Base-by-base conservation (phyloP, 2,888 invertebrate genomes). In the Latheticus oryzae region DNA sequence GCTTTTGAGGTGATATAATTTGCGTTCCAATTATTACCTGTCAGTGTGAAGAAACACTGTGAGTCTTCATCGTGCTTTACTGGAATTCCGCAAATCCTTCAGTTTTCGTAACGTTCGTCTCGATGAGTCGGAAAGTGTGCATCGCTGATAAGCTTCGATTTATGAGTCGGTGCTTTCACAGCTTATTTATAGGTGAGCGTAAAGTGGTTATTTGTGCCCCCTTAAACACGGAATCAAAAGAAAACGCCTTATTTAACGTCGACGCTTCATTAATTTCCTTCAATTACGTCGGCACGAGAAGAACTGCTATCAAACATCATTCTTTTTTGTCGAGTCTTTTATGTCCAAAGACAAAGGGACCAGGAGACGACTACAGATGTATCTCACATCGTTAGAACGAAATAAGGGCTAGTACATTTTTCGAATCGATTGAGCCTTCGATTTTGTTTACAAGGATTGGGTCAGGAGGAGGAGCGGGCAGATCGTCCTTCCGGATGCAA, bases 361-460 rank as follows among this genome's bases (percentile, higher is more conserved):
- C 37, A 7, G 26, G 13, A 24, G 37, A 37, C 38, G 26, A 37
- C n/a, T 50, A 30, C 37, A 50, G 38, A 50, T 26, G 48, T 48
- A 48, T 47, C n/a, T n/a, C 47, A 35, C 47, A 47, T 47, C 47
- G 35, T 47, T 47, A 47, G 24, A 24, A 8, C 33, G 13, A 38
- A 50, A 38, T 26, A 26, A 37, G 38, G 38, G 38, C 50, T 28
- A 50, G 37, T 28, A 19, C 47, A 47, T 50, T 50, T 50, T 38
- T 21, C 35, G 62, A 68, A 70, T 70, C 70, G 64, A 67, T 67
- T 62, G 62, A 65, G 64, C 62, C 66, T 64, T 65, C 62, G 68
- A 69, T 69, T 70, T 70, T 67, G 66, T 69, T 70, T 70, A 68
- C 68, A 61, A 61, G 51, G 56, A 21, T 28, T 23, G 32, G 53